Base-by-base conservation (phyloP, 2,113 vertebrate genomes). In the Pardalotus punctatus region DNA sequence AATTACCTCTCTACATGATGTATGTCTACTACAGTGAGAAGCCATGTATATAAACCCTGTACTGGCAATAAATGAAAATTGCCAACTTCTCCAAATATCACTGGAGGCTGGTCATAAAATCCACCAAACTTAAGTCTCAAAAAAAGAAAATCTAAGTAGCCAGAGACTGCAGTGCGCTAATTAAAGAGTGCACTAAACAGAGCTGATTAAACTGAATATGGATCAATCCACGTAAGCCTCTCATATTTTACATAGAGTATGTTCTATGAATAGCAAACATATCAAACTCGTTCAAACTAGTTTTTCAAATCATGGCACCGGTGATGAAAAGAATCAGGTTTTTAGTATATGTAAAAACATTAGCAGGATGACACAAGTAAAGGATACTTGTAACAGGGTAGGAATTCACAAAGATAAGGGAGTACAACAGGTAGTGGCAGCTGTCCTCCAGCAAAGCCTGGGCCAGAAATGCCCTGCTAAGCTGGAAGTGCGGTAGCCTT, bases 351-450 rank as follows among this genome's bases (percentile, higher is more conserved):
- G 74, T 78, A 33, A 88, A 82, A 87, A 78, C 23, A n/a, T 33
- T 12, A 81, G 14, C 48, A 76, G 21, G n/a, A 65, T 38, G 45
- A 48, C 23, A 60, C 72, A 72, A 51, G 77, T 82, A 94, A 96
- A 99, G 99, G 99, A 99, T 99, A 99, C 99, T 99, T 58, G 99
- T 99, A 94, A 99, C 99, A 47, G 99, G 99, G 93, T 99, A 99
- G 66, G 99, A 99, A 97, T 99, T 99, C 96, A 99, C 99, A 86
- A 99, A 98, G 97, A 99, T 99, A 95, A 99, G 99, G 3, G 99
- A 99, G 95, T 99, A 99, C 20, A 99, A 93, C 94, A 99, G 98
- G 96, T 99, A 99, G 95, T 99, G 99, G 92, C 99, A 99, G 98
- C 99, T 99, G 97, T 99, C 99, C 86, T 99, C 99, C 91, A 99